A percentile compares a stretch with the other conserved stretches of the same genome.
Evolutionary conservation across 2,113 vertebrate genomes (phyloP).

Genomic region (Pycnonotus jocosus): DNA sequence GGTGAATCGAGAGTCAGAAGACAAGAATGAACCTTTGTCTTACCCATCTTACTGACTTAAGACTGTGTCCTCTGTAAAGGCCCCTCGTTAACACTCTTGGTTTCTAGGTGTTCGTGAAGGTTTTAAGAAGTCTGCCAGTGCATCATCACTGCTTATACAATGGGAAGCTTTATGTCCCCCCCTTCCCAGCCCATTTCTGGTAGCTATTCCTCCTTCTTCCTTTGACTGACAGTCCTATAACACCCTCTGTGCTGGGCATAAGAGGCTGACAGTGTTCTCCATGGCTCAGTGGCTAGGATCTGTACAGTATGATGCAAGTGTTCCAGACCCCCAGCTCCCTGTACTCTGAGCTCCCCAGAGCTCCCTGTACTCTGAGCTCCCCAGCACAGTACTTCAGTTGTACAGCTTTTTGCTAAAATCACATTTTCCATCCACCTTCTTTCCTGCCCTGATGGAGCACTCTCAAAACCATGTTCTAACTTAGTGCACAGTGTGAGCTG

Average conservation of each 20-base stretch:
- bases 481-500: neutral
- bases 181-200: neutral
- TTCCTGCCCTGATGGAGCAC: neutral
- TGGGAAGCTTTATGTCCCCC: neutral
- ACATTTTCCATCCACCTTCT: neutral
- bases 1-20: neutral
- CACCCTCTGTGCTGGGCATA: neutral
- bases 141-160: neutral
- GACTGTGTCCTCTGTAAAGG: neutral
- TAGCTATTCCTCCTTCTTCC: neutral
- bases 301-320: neutral
- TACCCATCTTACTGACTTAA: neutral
- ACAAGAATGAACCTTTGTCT: neutral
- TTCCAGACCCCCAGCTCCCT: neutral
- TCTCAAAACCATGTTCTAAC: neutral
- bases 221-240: neutral
- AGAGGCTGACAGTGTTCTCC: neutral
- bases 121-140: neutral
- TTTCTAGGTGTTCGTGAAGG: neutral
- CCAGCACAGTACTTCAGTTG: rapidly evolving
- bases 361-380: neutral
- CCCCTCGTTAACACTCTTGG: neutral
- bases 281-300: neutral
- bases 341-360: neutral
- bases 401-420: neutral